Conservation (phyloP, 2,888 invertebrate genomes). For the Drosophila longiperda region DNA sequence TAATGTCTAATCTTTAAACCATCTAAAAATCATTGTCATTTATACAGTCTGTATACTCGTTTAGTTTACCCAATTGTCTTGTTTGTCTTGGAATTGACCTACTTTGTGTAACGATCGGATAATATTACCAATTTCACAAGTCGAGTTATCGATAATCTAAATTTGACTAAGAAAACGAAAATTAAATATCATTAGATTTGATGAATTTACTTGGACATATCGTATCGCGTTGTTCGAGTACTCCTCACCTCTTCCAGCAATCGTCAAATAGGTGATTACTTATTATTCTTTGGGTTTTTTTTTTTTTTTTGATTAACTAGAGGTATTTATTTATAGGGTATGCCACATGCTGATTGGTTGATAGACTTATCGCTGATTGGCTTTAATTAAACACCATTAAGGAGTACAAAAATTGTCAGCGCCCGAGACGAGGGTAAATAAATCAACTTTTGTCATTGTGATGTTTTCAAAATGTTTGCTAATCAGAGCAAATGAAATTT, state of each 20-base stretch:
- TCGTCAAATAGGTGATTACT: constrained; percentile 43
- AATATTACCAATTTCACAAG: constrained; percentile 56
- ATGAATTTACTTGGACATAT: constrained; percentile 73
- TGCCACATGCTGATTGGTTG: constrained; percentile 71
- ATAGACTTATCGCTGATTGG: constrained; percentile 74
- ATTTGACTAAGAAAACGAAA: constrained; percentile 46
- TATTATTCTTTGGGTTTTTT: neutral
- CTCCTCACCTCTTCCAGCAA: constrained; percentile 23
- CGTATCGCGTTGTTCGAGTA: constrained; percentile 52
- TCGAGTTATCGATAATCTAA: constrained; percentile 41
- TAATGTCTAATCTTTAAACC: neutral
- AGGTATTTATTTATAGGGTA: constrained; percentile 45
- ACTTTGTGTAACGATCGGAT: constrained; percentile 33
- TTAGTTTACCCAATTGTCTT: neutral
- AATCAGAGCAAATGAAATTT: constrained; percentile 57
- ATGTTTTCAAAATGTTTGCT: constrained; percentile 74
- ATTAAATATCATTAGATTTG: constrained; percentile 81
- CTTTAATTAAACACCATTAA: constrained; percentile 81
- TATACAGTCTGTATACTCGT: no score
- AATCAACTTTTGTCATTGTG: constrained; percentile 77
- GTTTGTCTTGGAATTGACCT: constrained; percentile 40
- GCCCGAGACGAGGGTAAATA: constrained; percentile 45
- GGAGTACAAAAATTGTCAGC: constrained; percentile 70
- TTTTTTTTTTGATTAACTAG: constrained; percentile 62
- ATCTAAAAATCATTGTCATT: neutral